A percentile compares a stretch with the other conserved stretches of the same genome.
Conservation (phyloP, 1,140 invertebrate genomes). For the Babylonia areolata region DNA sequence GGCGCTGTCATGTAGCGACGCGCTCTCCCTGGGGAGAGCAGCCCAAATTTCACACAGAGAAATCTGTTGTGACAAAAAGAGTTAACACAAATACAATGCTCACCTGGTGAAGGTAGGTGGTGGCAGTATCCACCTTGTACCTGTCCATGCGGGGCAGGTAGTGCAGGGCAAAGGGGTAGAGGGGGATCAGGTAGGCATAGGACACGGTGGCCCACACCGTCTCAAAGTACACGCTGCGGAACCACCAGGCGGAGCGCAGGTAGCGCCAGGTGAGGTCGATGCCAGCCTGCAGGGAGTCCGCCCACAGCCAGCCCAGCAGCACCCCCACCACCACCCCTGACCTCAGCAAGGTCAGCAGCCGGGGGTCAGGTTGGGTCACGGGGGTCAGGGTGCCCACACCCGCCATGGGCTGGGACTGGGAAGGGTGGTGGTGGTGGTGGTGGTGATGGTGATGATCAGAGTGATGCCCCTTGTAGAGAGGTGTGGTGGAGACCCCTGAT, state of each 20-base stretch:
- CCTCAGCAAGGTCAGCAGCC: background rate
- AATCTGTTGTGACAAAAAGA: too few relatives aligned
- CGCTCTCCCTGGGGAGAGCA: too few relatives aligned
- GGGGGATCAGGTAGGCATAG: constrained; percentile 56
- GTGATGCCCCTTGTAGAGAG: background rate
- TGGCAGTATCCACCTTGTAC: constrained; percentile 60
- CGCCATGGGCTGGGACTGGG: background rate
- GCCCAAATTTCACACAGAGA: too few relatives aligned
- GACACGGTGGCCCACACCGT: constrained; percentile 58
- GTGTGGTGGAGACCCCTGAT: background rate
- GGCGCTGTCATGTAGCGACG: too few relatives aligned
- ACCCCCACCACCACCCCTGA: background rate
- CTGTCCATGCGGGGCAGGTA: constrained; percentile 51
- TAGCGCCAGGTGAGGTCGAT: constrained; percentile 31
- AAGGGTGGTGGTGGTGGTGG: background rate
- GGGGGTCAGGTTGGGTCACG: background rate
- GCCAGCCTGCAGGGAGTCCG: constrained; percentile 12
- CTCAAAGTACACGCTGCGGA: constrained; percentile 63
- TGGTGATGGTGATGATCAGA: background rate
- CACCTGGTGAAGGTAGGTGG: constrained; percentile 50
- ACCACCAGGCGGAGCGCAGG: constrained; percentile 12
- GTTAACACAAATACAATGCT: too few relatives aligned
- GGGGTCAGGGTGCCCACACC: background rate
- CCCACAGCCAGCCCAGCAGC: background rate
- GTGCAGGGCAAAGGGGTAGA: constrained; percentile 57